These are phyloP conservation scores for Panurus biarmicus DNA, from an alignment of 2,113 vertebrate genomes.

Conservation along the genomic window DNA sequence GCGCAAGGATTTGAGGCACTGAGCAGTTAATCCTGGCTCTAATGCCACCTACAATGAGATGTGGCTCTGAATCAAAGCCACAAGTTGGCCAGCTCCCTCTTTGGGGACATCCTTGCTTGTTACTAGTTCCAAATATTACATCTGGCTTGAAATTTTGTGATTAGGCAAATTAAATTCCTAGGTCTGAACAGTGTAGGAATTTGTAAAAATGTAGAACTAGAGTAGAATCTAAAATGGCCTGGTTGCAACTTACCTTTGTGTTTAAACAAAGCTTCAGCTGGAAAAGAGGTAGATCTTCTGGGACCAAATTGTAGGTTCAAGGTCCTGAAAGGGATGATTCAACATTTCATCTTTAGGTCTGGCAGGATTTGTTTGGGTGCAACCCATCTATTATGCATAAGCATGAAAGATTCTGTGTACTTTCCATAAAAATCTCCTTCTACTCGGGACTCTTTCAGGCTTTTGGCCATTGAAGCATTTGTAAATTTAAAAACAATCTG, in stretches of 20 bases:
- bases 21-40: neutral
- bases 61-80: neutral
- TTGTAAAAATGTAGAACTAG: neutral
- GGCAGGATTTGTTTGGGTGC: neutral
- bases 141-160: neutral
- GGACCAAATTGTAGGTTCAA: neutral
- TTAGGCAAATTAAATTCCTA: neutral
- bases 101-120: neutral
- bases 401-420: neutral
- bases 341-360: neutral
- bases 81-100: neutral
- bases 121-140: neutral
- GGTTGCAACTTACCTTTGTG: neutral
- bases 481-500: neutral
- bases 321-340: neutral
- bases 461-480: neutral
- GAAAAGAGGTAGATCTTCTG: neutral
- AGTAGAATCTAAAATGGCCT: neutral
- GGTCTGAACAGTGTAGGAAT: neutral
- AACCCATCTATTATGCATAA: neutral
- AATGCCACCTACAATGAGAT: neutral
- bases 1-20: neutral
- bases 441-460: neutral
- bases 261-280: neutral
- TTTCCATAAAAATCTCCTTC: neutral